phyloP scores from a whole-genome alignment of 2,888 invertebrate species.

The Sclerodermus sp. region DNA sequence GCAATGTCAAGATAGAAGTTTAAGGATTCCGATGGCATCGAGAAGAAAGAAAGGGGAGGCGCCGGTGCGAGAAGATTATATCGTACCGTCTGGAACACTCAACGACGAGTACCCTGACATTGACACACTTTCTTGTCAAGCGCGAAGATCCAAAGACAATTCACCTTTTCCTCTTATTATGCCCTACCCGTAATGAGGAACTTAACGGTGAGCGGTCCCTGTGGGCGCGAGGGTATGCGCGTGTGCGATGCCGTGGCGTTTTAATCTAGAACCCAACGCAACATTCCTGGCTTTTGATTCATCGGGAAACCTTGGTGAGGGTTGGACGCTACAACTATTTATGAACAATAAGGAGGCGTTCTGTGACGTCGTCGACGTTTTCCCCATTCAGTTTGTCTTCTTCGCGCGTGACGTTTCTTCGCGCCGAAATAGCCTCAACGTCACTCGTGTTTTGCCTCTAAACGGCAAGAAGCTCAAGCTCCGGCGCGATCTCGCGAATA shows the following conservation, averaged over 20 bases:
- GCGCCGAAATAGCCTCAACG: constrained; percentile 28
- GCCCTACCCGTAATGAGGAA: background rate
- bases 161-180: background rate
- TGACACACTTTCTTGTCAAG: constrained; percentile 26
- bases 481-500: background rate
- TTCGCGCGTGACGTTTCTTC: constrained; percentile 20
- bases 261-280: background rate
- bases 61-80: constrained; percentile 8
- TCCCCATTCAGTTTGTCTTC: constrained; percentile 25
- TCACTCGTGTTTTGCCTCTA: constrained; percentile 6
- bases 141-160: constrained; percentile 11
- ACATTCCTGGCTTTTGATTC: constrained; percentile 23
- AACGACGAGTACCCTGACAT: constrained; percentile 19
- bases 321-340: constrained; percentile 23
- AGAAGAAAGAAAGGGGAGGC: constrained; percentile 11
- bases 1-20: constrained; percentile 7
- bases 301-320: constrained; percentile 16
- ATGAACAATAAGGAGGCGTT: constrained; percentile 33
- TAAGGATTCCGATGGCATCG: constrained; percentile 14
- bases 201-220: background rate
- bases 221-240: background rate
- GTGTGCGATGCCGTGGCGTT: background rate
- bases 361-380: constrained; percentile 13
- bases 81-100: constrained; percentile 12
- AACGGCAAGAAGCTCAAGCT: background rate